A percentile compares a stretch with the other conserved stretches of the same genome.
phyloP scores from a whole-genome alignment of 2,888 invertebrate genomes.

The Zygothrica quintamaculata region DNA sequence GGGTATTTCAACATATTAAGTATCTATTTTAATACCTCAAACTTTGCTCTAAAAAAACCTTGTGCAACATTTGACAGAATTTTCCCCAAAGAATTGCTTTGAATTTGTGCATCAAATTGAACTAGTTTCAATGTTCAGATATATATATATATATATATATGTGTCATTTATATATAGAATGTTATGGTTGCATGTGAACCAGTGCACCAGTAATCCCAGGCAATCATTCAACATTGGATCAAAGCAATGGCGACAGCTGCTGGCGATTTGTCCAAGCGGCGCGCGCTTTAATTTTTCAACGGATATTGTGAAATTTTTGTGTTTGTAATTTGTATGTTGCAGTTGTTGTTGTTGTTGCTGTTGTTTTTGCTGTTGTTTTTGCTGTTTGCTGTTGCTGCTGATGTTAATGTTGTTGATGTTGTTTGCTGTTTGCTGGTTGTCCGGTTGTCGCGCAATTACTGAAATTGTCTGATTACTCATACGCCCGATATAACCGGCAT shows the following conservation, averaged over 20 bases:
- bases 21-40: too few relatives aligned
- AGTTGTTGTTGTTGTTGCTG: conserved; percentile 20
- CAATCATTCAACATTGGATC: conserved; percentile 53
- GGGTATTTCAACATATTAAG: too few relatives aligned
- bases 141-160: too few relatives aligned
- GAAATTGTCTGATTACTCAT: conserved; percentile 78
- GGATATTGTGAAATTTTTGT: conserved; percentile 79
- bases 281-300: conserved; percentile 71
- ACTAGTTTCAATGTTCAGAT: too few relatives aligned
- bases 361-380: conserved; percentile 8
- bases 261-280: conserved; percentile 68
- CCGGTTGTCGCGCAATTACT: conserved; percentile 69
- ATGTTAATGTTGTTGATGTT: conserved; percentile 9
- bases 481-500: conserved; percentile 80
- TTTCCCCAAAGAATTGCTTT: too few relatives aligned
- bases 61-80: too few relatives aligned
- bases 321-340: conserved; percentile 71
- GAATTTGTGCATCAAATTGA: too few relatives aligned
- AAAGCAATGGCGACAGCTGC: conserved; percentile 20
- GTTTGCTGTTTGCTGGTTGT: conserved; percentile 39
- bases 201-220: conserved; percentile 52
- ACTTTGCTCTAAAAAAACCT: too few relatives aligned
- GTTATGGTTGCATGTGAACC: conserved; percentile 46
- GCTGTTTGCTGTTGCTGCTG: conserved; percentile 29
- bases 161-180: not conserved